These are phyloP conservation scores for Porites cylindrica DNA, from an alignment of 92 coral and sea anemone species.

Conservation along the genomic window DNA sequence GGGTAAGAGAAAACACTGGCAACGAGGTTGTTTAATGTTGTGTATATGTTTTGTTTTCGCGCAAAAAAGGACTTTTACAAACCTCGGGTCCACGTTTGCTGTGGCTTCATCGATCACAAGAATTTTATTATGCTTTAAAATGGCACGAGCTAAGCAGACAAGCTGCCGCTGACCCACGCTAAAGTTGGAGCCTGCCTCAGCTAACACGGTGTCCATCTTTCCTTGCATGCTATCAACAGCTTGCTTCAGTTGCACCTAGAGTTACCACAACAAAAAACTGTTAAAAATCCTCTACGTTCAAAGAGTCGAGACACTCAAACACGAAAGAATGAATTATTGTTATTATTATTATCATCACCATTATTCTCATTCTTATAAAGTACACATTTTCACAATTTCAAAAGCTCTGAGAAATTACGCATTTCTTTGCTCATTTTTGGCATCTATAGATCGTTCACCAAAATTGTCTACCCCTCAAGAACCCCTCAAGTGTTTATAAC, in stretches of 20 bases:
- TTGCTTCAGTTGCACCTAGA: constrained; percentile 75
- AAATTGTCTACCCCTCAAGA: no score
- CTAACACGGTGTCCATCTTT: constrained; percentile 74
- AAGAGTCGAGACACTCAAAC: no score
- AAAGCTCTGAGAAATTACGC: no score
- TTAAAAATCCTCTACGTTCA: not conserved
- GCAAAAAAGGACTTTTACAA: constrained; percentile 1
- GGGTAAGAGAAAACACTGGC: no score
- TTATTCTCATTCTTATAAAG: no score
- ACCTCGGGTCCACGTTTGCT: constrained; percentile 92
- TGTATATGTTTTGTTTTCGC: not conserved
- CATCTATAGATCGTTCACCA: no score
- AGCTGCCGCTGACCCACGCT: constrained; percentile 92
- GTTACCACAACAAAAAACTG: constrained; percentile 15
- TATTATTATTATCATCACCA: no score
- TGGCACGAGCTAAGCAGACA: constrained; percentile 88
- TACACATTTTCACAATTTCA: no score
- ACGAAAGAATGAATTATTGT: no score
- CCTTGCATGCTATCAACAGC: constrained; percentile 74
- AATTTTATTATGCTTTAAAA: constrained; percentile 75
- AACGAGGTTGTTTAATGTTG: no score
- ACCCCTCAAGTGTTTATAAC: no score
- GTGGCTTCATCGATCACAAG: constrained; percentile 92
- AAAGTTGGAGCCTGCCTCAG: constrained; percentile 89
- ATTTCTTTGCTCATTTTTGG: no score